These are phyloP conservation scores for Contarinia nasturtii DNA, from an alignment of 1,140 invertebrate species.

Conservation along the genomic window DNA sequence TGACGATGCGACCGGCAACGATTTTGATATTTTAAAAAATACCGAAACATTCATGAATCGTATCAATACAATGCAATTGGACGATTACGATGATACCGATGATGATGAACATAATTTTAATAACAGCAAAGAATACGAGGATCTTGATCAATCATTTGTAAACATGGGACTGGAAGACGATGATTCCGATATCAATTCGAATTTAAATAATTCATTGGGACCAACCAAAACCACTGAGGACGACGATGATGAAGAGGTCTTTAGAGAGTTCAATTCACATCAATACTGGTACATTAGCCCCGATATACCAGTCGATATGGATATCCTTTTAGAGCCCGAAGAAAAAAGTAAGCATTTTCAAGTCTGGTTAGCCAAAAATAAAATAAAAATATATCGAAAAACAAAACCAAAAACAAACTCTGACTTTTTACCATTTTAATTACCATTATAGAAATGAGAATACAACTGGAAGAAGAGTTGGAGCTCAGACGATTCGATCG, in stretches of 20 bases:
- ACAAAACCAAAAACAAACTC: too few species aligned
- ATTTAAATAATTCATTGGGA: constrained; percentile 1
- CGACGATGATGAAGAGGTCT: not conserved
- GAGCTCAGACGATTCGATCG: too few species aligned
- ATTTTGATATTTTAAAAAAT: too few species aligned
- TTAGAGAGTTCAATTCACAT: constrained; percentile 1
- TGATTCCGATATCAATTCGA: constrained; percentile 1
- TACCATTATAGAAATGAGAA: too few species aligned
- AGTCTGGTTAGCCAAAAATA: too few species aligned
- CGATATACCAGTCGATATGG: not conserved
- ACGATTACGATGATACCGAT: not conserved
- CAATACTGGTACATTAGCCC: constrained; percentile 3
- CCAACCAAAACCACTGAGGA: not conserved
- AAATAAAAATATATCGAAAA: too few species aligned
- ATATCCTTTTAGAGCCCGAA: not conserved
- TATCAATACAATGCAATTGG: too few species aligned
- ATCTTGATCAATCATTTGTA: not conserved
- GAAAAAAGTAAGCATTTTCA: too few species aligned
- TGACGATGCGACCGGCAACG: too few species aligned
- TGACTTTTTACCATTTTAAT: too few species aligned
- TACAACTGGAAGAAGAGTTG: too few species aligned
- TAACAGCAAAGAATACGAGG: not conserved
- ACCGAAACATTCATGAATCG: too few species aligned
- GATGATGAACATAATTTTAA: not conserved
- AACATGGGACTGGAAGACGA: not conserved